These are phyloP conservation scores for Pterobdella sp. DNA, from an alignment of 2,888 invertebrate genomes.

Conservation along the genomic window DNA sequence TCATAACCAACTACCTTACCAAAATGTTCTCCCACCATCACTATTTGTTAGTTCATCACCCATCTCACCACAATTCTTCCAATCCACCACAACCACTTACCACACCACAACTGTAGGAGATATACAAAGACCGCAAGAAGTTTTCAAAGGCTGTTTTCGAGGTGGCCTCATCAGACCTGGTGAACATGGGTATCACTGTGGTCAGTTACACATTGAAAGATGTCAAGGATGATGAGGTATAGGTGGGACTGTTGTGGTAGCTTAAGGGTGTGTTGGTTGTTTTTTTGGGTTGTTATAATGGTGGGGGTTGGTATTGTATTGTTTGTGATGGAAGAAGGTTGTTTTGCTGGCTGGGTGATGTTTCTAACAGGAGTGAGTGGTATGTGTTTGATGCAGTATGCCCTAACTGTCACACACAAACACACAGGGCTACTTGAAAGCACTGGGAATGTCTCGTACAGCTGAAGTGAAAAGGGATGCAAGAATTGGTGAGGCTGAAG, in stretches of 20 bases:
- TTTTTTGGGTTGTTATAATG: no score
- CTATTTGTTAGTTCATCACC: not conserved
- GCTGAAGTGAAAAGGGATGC: slow-evolving; percentile 65
- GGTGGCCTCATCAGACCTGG: slow-evolving; percentile 51
- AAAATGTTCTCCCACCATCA: not conserved
- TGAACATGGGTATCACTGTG: slow-evolving; percentile 52
- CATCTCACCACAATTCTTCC: not conserved
- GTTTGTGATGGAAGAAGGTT: not conserved
- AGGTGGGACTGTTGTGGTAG: no score
- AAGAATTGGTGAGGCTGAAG: slow-evolving; percentile 92
- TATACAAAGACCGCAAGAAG: slow-evolving; percentile 53
- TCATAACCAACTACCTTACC: not conserved
- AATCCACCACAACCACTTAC: not conserved
- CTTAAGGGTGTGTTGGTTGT: no score
- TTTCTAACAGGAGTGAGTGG: not conserved
- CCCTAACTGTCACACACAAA: not conserved
- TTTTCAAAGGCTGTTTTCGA: slow-evolving; percentile 52
- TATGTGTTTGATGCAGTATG: not conserved
- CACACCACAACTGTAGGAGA: slow-evolving; percentile 43
- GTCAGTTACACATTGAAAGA: slow-evolving; percentile 53
- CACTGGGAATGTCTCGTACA: slow-evolving; percentile 60
- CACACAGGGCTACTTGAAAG: slow-evolving; percentile 70
- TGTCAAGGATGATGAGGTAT: slow-evolving; percentile 51
- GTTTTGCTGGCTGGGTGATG: not conserved
- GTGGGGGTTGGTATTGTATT: not conserved